Percentiles rank a stretch among this genome's conserved stretches.
phyloP scores from a whole-genome alignment of 2,888 invertebrate species.

The Agrotis ipsilon region DNA sequence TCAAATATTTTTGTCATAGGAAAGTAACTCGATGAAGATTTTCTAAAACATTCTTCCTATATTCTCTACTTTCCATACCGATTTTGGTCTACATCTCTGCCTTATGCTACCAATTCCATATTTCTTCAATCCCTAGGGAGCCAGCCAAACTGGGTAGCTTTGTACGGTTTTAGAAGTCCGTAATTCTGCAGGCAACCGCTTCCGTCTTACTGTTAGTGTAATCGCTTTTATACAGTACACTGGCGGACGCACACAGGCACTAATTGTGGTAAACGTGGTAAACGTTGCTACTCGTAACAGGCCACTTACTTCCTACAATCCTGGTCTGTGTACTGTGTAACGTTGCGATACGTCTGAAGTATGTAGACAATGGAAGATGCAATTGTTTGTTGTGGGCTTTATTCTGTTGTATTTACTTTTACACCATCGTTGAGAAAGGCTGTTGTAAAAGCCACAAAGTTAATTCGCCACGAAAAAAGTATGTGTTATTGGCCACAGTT shows the following conservation, averaged over 20 bases:
- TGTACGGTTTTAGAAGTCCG: slow-evolving; percentile 30
- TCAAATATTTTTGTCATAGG: not conserved
- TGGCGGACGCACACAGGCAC: slow-evolving; percentile 40
- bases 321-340: slow-evolving; percentile 6
- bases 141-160: slow-evolving; percentile 4
- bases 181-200: slow-evolving; percentile 28
- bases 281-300: slow-evolving; percentile 46
- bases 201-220: slow-evolving; percentile 51
- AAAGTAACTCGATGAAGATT: slow-evolving; percentile 8
- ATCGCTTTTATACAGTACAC: slow-evolving; percentile 51
- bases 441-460: too few relatives aligned
- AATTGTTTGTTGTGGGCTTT: not conserved
- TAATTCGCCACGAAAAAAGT: too few relatives aligned
- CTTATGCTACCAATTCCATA: slow-evolving; percentile 21
- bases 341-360: slow-evolving; percentile 15
- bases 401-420: not conserved
- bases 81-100: not conserved
- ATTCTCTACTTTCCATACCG: slow-evolving; percentile 2
- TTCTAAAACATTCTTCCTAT: slow-evolving; percentile 2
- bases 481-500: too few relatives aligned
- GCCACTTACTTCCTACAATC: slow-evolving; percentile 51
- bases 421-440: too few relatives aligned
- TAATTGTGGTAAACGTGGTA: slow-evolving; percentile 61
- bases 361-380: slow-evolving; percentile 8
- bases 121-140: slow-evolving; percentile 13